phyloP scores from a whole-genome alignment of 37 sponge, comb jelly and placozoan species.

The Dysidea cf. avara region DNA sequence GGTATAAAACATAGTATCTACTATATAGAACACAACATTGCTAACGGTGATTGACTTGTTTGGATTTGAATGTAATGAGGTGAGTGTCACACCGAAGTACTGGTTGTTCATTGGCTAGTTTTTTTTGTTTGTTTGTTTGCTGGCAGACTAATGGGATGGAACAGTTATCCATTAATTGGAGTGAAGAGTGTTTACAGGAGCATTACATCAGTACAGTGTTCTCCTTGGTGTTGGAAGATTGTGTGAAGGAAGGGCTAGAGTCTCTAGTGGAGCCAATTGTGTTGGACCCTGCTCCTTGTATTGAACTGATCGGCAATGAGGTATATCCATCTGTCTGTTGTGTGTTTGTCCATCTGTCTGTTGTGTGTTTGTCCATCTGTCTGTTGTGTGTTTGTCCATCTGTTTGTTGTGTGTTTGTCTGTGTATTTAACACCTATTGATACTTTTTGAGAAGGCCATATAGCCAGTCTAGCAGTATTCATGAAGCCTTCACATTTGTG shows the following conservation, averaged over 20 bases:
- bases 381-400: too few relatives aligned
- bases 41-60: constrained; percentile 65
- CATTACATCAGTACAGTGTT: constrained; percentile 52
- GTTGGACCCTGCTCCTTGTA: constrained; percentile 65
- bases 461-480: not conserved
- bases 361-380: too few relatives aligned
- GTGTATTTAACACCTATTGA: too few relatives aligned
- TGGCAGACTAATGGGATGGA: constrained; percentile 64
- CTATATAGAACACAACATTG: not conserved
- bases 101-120: not conserved
- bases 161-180: constrained; percentile 75
- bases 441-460: too few relatives aligned
- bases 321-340: too few relatives aligned
- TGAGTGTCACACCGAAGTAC: not conserved
- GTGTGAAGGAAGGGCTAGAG: constrained; percentile 63
- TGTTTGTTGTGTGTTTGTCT: too few relatives aligned
- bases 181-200: constrained; percentile 58
- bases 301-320: constrained; percentile 64
- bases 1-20: too few relatives aligned
- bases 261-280: constrained; percentile 59
- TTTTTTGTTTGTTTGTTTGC: not conserved
- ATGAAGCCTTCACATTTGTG: not conserved
- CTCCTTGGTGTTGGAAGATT: constrained; percentile 24
- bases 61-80: constrained; percentile 76
- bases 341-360: too few relatives aligned